phyloP scores from a whole-genome alignment of 2,888 invertebrate species.

The Dynastes hyllus region DNA sequence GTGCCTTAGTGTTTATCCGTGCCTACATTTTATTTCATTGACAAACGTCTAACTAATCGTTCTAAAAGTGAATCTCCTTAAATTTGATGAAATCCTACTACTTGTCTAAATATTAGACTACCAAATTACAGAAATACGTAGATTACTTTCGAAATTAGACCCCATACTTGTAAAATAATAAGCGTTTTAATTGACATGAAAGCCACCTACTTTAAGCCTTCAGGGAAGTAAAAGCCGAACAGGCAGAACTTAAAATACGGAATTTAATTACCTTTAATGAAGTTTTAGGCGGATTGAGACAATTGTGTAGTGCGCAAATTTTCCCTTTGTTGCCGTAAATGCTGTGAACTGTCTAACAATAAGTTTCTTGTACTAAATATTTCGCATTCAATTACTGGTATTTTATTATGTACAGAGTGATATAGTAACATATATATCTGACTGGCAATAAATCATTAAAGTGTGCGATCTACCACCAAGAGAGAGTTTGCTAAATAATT shows the following conservation, averaged over 20 bases:
- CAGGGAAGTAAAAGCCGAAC: conserved; percentile 22
- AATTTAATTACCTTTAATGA: conserved; percentile 35
- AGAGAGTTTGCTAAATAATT: conserved; percentile 2
- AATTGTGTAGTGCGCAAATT: conserved; percentile 12
- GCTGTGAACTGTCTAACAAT: not conserved
- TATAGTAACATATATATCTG: not conserved
- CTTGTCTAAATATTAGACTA: no score
- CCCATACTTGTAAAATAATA: not conserved
- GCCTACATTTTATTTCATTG: no score
- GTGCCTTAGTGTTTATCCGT: no score
- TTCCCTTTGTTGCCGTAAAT: conserved; percentile 6
- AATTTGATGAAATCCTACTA: no score
- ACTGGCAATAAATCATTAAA: conserved; percentile 17
- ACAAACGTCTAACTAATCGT: no score
- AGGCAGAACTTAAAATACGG: conserved; percentile 16
- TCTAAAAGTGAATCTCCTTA: no score
- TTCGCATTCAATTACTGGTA: not conserved
- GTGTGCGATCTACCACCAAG: not conserved
- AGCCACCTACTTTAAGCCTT: conserved; percentile 20
- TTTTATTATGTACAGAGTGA: not conserved
- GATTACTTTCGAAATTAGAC: no score
- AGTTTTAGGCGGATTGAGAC: conserved; percentile 14
- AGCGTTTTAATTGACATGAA: not conserved
- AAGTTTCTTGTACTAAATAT: not conserved
- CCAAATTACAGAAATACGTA: no score